Evolutionary conservation across 2,113 vertebrate genomes (phyloP).

Genomic region (Aplodontia rufa): DNA sequence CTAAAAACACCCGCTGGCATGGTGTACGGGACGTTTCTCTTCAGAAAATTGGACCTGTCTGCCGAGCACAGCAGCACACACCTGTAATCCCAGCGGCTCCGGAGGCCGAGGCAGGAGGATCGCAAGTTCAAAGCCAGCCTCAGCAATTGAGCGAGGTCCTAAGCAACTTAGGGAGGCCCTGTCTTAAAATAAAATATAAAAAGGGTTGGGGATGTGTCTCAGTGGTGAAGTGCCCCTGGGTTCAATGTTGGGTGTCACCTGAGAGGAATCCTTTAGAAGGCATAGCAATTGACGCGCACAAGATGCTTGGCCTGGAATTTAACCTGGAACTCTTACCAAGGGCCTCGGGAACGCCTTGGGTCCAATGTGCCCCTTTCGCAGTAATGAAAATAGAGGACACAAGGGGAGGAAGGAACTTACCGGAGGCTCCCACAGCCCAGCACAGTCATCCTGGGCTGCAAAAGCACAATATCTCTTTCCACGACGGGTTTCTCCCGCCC

Average conservation of each 20-base stretch:
- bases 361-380: not conserved
- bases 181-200: too few relatives aligned
- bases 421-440: rapidly evolving
- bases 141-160: too few relatives aligned
- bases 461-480: rapidly evolving
- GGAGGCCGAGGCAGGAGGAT: too few relatives aligned
- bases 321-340: rapidly evolving
- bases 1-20: not conserved
- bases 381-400: not conserved
- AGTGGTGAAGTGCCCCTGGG: too few relatives aligned
- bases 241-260: rapidly evolving
- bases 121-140: too few relatives aligned
- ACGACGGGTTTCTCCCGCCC: not conserved
- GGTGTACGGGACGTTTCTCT: not conserved
- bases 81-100: too few relatives aligned
- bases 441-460: too few relatives aligned
- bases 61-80: too few relatives aligned
- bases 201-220: too few relatives aligned
- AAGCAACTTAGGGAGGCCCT: too few relatives aligned
- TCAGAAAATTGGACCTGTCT: not conserved
- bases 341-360: not conserved
- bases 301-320: not conserved
- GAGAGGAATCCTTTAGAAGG: not conserved
- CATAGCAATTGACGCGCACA: too few relatives aligned
- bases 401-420: not conserved